Evolutionary conservation across 2,888 invertebrate genomes (phyloP), one percentile per base, ranked within the genome.

Genomic region (Pollenia amentaria): DNA sequence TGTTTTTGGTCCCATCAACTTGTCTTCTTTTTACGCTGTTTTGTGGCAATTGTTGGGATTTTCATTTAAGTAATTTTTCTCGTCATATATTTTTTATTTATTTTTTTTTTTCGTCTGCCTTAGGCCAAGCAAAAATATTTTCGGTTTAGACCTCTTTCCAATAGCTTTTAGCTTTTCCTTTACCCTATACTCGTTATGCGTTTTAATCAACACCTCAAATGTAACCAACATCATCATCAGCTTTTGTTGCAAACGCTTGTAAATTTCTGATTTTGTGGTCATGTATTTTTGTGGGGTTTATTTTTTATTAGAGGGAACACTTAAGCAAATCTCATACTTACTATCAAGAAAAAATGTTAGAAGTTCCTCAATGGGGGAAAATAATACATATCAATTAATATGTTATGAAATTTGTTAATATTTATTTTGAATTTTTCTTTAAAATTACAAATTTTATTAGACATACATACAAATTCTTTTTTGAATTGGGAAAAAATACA

Each of bases 11-110:
- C 67, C 60, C 57, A 80, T 72, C 80, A 85, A 76, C 76, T 72
- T 65, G 62, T 42, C 21, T 60, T 42, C 55, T 70, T 72, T 73
- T 76, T 77, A 44, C 67, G 42, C 38, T 81, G 48, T 55, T 69
- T n/a, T 65, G 64, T 51, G 55, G 46, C 11, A n/a, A 38, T 72
- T 48, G 60, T 62, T 75, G 12, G 38, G 38, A 38, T 72, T 85
- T 72, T 69, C 12, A 16, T 62, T 84, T 75, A 64, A 79, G 69
- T 79, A 55, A 76, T 72, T 84, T 84, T 78, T 78, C 65, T 70
- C 18, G 11, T 69, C 3, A 4, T 29, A 29, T 18, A 16, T 7
- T 55, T 46, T 44, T 64, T 46, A 77, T 57, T 55, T 10, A 18
- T 1, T 12, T 12, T 60, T 69, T 29, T 9, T 79, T 55, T 9